Evolutionary conservation across 2,113 vertebrate species (phyloP).

Genomic region (Corydoras maculifer): DNA sequence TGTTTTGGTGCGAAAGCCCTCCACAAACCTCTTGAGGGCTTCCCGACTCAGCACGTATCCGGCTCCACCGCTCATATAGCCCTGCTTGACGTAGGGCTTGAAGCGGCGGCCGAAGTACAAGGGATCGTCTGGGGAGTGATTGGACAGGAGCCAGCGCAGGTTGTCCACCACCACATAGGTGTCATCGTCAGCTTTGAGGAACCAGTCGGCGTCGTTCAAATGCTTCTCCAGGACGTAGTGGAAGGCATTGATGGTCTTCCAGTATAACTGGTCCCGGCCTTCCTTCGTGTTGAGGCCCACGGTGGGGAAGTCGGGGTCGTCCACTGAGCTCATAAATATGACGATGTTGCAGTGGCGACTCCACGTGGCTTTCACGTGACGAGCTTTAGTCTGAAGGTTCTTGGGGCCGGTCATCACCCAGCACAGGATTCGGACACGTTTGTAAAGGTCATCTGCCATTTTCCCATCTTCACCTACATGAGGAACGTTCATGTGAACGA

Average conservation of each 20-base stretch:
- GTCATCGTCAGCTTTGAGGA: slow-evolving; percentile 73
- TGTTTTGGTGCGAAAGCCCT: slow-evolving; percentile 56
- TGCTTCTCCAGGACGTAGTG: slow-evolving; percentile 68
- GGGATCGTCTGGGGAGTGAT: slow-evolving; percentile 56
- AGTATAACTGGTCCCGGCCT: slow-evolving; percentile 69
- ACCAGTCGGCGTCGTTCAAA: slow-evolving; percentile 64
- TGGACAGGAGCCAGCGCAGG: slow-evolving; percentile 66
- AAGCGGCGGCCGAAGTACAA: slow-evolving; percentile 71
- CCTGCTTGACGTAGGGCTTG: slow-evolving; percentile 62
- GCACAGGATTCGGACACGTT: slow-evolving; percentile 67
- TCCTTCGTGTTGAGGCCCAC: slow-evolving; percentile 65
- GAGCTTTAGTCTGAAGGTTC: slow-evolving; percentile 61
- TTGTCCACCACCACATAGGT: slow-evolving; percentile 68
- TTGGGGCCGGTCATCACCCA: slow-evolving; percentile 68
- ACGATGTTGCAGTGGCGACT: slow-evolving; percentile 63
- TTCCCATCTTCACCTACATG: slow-evolving; percentile 59
- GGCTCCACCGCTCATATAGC: slow-evolving; percentile 38
- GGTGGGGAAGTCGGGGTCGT: slow-evolving; percentile 55
- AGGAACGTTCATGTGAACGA: background rate
- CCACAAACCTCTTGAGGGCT: slow-evolving; percentile 58
- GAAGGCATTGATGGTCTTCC: slow-evolving; percentile 70
- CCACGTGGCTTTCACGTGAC: slow-evolving; percentile 65
- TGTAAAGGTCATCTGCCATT: slow-evolving; percentile 59
- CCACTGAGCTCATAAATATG: slow-evolving; percentile 68
- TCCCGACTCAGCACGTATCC: slow-evolving; percentile 71